Base-by-base conservation (phyloP, 2,797 vertebrate genomes). In the Rhinichthys osculus region DNA sequence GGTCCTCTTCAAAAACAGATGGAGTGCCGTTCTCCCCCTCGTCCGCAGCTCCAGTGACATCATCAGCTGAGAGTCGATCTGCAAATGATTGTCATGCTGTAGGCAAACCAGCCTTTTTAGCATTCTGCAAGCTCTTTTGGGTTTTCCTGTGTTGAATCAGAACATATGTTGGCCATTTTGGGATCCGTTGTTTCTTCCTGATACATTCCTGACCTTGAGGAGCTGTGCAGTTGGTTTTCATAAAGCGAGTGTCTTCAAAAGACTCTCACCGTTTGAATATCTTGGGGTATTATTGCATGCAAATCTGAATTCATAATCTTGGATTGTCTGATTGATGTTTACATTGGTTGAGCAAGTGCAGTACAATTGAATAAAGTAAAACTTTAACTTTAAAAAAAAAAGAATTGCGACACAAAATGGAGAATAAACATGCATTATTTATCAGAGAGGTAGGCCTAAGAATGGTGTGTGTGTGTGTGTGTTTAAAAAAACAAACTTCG, bases 111-210 rank as follows among this genome's bases (percentile, higher is more conserved):
- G 84, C 19, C 89, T 87, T 91, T 91, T 92, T 78, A 73, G 72
- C 81, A 90, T 92, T 89, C 88, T 21, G 86, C 89, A 90, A 67
- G 44, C 86, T 86, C 73, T 79, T 86, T 91, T 88, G 88, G 91
- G 85, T 91, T 89, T 82, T 88, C 87, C 85, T 76, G 19, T 82
- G 42, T 85, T 89, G 87, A 92, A 91, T 89, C 91, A 76, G 83
- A 93, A 93, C 94, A 95, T 88, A 93, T 95, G 93, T 93, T 93
- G 92, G 93, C 93, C 92, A 94, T 93, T 89, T 89, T 90, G 79
- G 76, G 86, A 88, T 92, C 77, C 10, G 50, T 33, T 81, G 71
- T 84, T 86, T 81, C 62, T 7, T 44, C 44, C 88, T 81, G 85
- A 90, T 88, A 87, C 92, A 93, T 94, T 94, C 92, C 92, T 93